A percentile compares a stretch with the other conserved stretches of the same genome.
Evolutionary conservation across 1,140 invertebrate species (phyloP).

Genomic region (Bradynema listronoti): DNA sequence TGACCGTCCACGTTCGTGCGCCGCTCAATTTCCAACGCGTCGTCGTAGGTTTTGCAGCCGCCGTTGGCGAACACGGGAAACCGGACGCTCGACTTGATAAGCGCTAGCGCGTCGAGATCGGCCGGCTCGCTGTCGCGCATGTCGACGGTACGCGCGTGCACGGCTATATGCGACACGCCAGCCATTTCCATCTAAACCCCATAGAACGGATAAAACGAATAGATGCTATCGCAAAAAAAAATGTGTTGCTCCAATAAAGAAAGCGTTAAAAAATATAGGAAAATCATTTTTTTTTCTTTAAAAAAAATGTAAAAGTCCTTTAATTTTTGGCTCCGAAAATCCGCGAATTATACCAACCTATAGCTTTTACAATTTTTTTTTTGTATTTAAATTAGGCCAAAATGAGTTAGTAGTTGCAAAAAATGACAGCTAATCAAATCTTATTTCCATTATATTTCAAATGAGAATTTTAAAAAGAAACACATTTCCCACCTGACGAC

Average conservation of each 20-base stretch:
- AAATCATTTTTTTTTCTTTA: no score
- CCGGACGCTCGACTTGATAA: slow-evolving; percentile 68
- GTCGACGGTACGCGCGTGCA: slow-evolving; percentile 79
- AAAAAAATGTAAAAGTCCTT: not conserved
- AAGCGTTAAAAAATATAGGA: no score
- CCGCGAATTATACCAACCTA: no score
- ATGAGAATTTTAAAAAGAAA: not conserved
- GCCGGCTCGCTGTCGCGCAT: slow-evolving; percentile 72
- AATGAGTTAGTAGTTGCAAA: no score
- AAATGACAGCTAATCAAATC: no score
- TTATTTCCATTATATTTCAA: no score
- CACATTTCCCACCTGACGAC: slow-evolving; percentile 61
- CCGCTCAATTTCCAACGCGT: slow-evolving; percentile 67
- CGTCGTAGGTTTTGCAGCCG: slow-evolving; percentile 69
- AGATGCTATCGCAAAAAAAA: not conserved
- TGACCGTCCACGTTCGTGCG: slow-evolving; percentile 71
- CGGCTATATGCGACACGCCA: slow-evolving; percentile 76
- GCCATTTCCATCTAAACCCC: slow-evolving; percentile 67
- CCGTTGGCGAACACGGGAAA: slow-evolving; percentile 87
- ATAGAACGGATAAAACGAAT: slow-evolving; percentile 3
- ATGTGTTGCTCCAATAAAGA: not conserved
- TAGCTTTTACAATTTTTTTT: no score
- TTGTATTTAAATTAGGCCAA: no score
- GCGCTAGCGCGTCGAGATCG: slow-evolving; percentile 68
- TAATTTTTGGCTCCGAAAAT: not conserved